Evolutionary conservation across 2,888 invertebrate genomes (phyloP), one percentile per base, ranked within the genome.

Genomic region (Creontiades dilutus): DNA sequence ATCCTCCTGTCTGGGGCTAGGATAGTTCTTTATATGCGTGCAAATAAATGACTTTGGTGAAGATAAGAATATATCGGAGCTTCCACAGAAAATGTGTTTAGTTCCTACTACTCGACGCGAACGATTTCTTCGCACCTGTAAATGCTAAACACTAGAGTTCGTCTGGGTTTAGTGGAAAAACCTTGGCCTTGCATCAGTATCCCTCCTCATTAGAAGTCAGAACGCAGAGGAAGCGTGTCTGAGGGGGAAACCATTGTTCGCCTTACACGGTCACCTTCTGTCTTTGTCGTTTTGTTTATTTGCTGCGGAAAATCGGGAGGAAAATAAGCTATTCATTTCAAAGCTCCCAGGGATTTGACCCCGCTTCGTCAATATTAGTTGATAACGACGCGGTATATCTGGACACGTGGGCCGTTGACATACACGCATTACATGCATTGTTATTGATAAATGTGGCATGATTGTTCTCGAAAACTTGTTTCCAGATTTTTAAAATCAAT

Each of bases 171-270:
- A 82, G 19, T 82, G 82, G n/a, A 82, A 68, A 82, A 85, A 57
- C 85, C 85, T 85, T 85, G 85, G 85, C 85, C 85, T 85, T 85
- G 57, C 85, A 85, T 52, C 52, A 85, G 57, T 61, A 57, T 61
- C 61, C 37, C 52, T 84, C 52, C 85, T 85, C 85, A 85, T 85
- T 85, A 85, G 61, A 85, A 85, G 85, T 85, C 85, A 85, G 61
- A 13, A 1, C 85, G 85, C 28, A 57, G 57, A 19, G 85, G 85
- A 85, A 85, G 85, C 85, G 85, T 85, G 85, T 85, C 85, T 57
- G 85, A 37, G 23, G 55, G 57, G 28, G 37, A 55, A 19, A 19
- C 85, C 28, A 61, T 85, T 85, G 85, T 85, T 85, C 55, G 37
- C 61, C 37, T 48, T 82, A 85, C 37, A 85, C 85, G 61, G 27